phyloP scores from a whole-genome alignment of 1,140 invertebrate genomes.

The Pogonomyrmex californicus region DNA sequence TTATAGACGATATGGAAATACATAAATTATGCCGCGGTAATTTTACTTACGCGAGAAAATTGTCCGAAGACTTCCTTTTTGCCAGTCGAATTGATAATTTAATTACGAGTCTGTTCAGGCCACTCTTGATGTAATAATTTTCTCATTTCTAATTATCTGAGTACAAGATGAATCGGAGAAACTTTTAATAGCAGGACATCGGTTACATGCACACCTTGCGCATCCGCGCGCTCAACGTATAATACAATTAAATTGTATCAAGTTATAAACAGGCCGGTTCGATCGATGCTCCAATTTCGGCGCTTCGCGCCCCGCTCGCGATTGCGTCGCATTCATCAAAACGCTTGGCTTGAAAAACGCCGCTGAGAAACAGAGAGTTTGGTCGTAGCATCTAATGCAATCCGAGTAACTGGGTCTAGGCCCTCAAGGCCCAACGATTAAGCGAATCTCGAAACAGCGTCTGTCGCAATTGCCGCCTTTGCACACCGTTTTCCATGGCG shows the following conservation, averaged over 20 bases:
- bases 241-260: conserved; percentile 28
- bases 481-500: conserved; percentile 76
- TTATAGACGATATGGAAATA: neutral
- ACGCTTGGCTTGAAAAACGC: neutral
- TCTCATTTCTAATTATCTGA: neutral
- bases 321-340: conserved; percentile 23
- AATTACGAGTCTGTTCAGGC: neutral
- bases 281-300: conserved; percentile 52
- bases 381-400: conserved; percentile 69
- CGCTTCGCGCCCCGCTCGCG: conserved; percentile 4
- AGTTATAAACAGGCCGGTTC: conserved; percentile 8
- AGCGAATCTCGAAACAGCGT: conserved; percentile 83
- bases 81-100: neutral
- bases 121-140: neutral
- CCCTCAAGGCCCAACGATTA: conserved; percentile 82
- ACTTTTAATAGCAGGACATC: neutral
- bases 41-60: neutral
- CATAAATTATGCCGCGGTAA: neutral
- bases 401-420: conserved; percentile 83
- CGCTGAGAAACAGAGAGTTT: conserved; percentile 47
- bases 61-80: neutral
- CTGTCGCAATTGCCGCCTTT: conserved; percentile 82
- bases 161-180: neutral
- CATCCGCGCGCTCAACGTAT: neutral
- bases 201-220: too few species aligned